phyloP scores from a whole-genome alignment of 2,888 invertebrate species.

The Seira musarum region DNA sequence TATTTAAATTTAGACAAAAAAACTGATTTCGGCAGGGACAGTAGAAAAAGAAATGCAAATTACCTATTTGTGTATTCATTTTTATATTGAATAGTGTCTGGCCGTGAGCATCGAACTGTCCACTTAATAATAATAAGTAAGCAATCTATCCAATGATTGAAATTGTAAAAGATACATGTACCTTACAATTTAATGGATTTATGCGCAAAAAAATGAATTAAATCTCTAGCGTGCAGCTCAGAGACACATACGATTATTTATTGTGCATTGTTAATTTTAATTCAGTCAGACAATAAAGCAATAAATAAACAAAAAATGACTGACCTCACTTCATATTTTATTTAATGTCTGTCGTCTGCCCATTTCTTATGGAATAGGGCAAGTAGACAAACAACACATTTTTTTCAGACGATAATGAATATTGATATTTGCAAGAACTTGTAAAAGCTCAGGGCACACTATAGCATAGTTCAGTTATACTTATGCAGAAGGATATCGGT shows the following conservation, averaged over 20 bases:
- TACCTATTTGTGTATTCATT: not conserved
- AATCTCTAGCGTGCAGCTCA: not conserved
- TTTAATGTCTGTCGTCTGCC: not conserved
- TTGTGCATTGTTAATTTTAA: not conserved
- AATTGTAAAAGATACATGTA: not conserved
- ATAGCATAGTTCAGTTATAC: no score
- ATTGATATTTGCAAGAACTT: no score
- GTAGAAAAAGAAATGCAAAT: not conserved
- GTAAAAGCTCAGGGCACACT: no score
- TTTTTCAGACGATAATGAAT: not conserved
- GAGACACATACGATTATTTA: not conserved
- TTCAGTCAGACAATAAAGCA: not conserved
- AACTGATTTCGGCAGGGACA: not conserved
- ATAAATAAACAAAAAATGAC: not conserved
- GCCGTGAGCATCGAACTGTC: not conserved
- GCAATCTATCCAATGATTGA: no score
- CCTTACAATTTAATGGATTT: not conserved
- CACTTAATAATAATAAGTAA: not conserved
- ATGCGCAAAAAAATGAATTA: not conserved
- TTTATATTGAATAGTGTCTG: not conserved
- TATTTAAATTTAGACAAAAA: no score
- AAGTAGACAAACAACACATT: not conserved
- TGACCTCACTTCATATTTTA: not conserved
- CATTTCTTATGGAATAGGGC: no score
- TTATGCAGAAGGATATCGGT: no score